Conservation (phyloP, 2,888 invertebrate genomes). For the Caenorhabditis panamensis region DNA sequence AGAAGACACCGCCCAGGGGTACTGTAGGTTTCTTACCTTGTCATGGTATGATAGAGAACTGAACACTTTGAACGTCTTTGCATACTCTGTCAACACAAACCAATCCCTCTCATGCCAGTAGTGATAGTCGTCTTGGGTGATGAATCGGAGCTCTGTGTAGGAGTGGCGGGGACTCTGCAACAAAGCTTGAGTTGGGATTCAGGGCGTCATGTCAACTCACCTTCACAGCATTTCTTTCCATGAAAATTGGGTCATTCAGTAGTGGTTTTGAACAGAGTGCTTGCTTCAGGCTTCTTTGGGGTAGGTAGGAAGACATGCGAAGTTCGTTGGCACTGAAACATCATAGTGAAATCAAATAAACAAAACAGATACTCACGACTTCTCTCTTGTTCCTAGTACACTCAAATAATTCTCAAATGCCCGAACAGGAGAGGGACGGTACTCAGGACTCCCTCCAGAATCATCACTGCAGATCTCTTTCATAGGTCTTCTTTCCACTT, state of each 20-base stretch:
- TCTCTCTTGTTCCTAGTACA: constrained; percentile 25
- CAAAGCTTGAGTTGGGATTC: background rate
- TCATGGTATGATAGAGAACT: constrained; percentile 71
- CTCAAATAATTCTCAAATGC: constrained; percentile 30
- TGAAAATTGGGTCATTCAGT: constrained; percentile 57
- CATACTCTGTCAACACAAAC: constrained; percentile 80
- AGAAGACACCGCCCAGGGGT: no score
- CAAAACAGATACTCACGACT: constrained; percentile 26
- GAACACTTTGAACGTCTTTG: constrained; percentile 78
- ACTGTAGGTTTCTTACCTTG: constrained; percentile 70
- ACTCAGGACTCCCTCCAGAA: constrained; percentile 17
- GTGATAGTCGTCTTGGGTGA: constrained; percentile 74
- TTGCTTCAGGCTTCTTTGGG: constrained; percentile 45
- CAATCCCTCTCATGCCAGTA: constrained; percentile 79
- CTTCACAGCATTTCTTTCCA: constrained; percentile 44
- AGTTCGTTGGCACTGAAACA: constrained; percentile 55
- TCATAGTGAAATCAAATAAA: background rate
- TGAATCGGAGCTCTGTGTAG: constrained; percentile 66
- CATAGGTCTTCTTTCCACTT: constrained; percentile 41
- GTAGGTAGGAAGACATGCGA: constrained; percentile 48
- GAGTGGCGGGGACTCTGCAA: constrained; percentile 51
- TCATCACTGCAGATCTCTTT: constrained; percentile 29
- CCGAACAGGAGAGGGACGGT: background rate
- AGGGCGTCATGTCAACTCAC: constrained; percentile 10
- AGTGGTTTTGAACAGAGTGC: constrained; percentile 56